Base-by-base conservation (phyloP, 2,888 invertebrate species). In the Drosophila borborema region DNA sequence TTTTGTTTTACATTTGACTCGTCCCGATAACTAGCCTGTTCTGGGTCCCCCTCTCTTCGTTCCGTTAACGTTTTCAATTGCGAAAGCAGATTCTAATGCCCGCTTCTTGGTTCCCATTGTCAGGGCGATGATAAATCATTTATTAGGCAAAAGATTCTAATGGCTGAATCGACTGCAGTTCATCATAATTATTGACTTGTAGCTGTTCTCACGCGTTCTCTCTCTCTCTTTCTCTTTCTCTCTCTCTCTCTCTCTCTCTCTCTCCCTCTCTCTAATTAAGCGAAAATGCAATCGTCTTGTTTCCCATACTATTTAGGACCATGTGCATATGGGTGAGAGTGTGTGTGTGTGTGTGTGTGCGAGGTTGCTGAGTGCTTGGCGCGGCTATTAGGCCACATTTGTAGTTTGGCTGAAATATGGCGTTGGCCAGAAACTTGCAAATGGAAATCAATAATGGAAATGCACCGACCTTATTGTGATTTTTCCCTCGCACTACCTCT, bases 371-470 rank as follows among this genome's bases (percentile, higher is more conserved):
- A 20, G 20, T 20, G 20, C 2, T 41, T n/a, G 46, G 58, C 23
- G 16, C 34, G 48, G 55, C 41, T 53, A 53, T 61, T 71, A 58
- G 59, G 45, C 66, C 55, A 51, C 45, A 56, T 46, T 60, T 70
- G 64, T 46, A 49, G 60, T 41, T 36, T 55, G 72, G 49, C 61
- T 69, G 60, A 64, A 68, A 62, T 66, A 60, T 71, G 77, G 63
- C 53, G 53, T n/a, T 72, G 81, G 55, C 68, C 53, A 66, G 61
- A 70, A 77, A 80, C 46, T 65, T 61, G 62, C 45, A 69, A 81
- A 78, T 84, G 81, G 59, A 87, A 87, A 81, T 82, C 88, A 85
- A 87, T 82, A 82, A 85, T 85, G 78, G 60, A 77, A 86, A 81
- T 68, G 68, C 78, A 83, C 54, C 48, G 55, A 14, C 49, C 56